Conservation (phyloP, 2,797 vertebrate species). For the Labeo calbasu region DNA sequence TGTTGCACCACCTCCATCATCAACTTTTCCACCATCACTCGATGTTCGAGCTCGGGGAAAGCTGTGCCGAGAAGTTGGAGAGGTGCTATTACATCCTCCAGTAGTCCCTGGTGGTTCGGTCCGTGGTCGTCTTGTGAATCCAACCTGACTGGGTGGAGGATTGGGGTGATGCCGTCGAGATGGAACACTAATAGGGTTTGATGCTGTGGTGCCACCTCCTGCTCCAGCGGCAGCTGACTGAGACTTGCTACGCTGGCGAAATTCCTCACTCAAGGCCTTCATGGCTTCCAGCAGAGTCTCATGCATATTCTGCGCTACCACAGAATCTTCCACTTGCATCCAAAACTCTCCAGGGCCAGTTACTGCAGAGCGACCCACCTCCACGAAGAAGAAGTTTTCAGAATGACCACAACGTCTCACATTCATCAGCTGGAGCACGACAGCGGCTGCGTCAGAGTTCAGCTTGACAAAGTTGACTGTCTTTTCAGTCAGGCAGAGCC, state of each 20-base stretch:
- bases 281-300: slow-evolving; percentile 88
- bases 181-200: slow-evolving; percentile 85
- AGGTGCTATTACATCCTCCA: slow-evolving; percentile 70
- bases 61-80: slow-evolving; percentile 76
- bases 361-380: slow-evolving; percentile 83
- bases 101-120: slow-evolving; percentile 74
- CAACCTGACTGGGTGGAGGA: slow-evolving; percentile 82
- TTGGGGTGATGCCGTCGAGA: slow-evolving; percentile 79
- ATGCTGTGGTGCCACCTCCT: slow-evolving; percentile 78
- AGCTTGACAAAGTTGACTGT: slow-evolving; percentile 85
- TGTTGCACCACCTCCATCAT: slow-evolving; percentile 66
- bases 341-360: slow-evolving; percentile 83
- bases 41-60: slow-evolving; percentile 77
- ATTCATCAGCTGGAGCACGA: slow-evolving; percentile 86
- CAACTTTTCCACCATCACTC: slow-evolving; percentile 75
- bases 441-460: slow-evolving; percentile 81
- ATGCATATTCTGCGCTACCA: slow-evolving; percentile 90
- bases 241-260: slow-evolving; percentile 83
- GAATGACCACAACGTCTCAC: slow-evolving; percentile 84
- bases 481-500: slow-evolving; percentile 83
- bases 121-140: slow-evolving; percentile 78
- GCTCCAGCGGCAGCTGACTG: slow-evolving; percentile 78
- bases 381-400: slow-evolving; percentile 88
- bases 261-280: slow-evolving; percentile 87
- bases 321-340: slow-evolving; percentile 84